Evolutionary conservation across 2,888 invertebrate genomes (phyloP), one percentile per base, ranked within the genome.

Genomic region (Drosophila dives): DNA sequence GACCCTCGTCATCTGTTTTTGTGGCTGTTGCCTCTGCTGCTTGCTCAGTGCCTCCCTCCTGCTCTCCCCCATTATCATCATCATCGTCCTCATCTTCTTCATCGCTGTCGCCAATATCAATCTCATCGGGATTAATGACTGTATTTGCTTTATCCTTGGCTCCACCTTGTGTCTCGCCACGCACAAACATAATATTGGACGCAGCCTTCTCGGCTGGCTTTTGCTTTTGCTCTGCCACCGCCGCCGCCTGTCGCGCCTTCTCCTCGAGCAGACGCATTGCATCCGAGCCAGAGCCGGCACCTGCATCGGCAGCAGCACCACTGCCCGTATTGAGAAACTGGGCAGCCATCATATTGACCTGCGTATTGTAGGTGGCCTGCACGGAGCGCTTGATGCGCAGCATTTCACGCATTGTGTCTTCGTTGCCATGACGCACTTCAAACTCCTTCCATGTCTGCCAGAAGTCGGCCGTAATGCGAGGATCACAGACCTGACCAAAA

Each of bases 361-460:
- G 99, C 1, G 99, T 99, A 92, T 99, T 99, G 93, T 98, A 99
- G 89, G 97, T 97, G 6, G 99, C 99, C 94, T 99, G 99, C 0
- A 99, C 98, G 91, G 98, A 98, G 84, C 99, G 95, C 94, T 99
- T 99, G 77, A 99, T 99, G 89, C 99, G 95, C 84, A 99, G 94
- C 99, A 99, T 99, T 94, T 99, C 99, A 53, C 99, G 95, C 95
- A 99, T 98, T 0, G 99, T 99, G 91, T 99, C 99, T 93, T 99
- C 99, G 93, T 99, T 99, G 20, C 99, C 99, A 93, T 99, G 99
- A 55, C 98, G 95, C 23, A 99, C 98, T 94, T 99, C 99, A 94
- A 99, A 99, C 90, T 99, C 99, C 92, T 99, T 99, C 99, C 99
- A 99, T 1, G 97, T 97, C 91, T 98, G 97, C 99, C 99, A 99